Conservation (phyloP, 2,113 vertebrate species). For the Festucalex cinctus region DNA sequence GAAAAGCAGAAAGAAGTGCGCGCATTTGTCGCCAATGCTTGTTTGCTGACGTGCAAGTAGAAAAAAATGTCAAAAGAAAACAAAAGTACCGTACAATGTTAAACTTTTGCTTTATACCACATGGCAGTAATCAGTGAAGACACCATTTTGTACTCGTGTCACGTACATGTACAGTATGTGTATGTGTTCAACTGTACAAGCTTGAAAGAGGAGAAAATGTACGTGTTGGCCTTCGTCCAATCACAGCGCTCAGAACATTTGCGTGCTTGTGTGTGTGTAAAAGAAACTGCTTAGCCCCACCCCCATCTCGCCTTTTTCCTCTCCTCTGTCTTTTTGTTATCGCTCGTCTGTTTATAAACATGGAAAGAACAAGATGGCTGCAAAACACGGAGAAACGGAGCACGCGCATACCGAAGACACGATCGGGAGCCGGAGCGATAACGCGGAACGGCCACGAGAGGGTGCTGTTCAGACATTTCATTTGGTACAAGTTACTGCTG, state of each 20-base stretch:
- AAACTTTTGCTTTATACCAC: too few relatives aligned
- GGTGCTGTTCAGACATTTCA: conserved; percentile 8
- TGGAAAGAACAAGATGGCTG: conserved; percentile 72
- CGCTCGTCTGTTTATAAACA: conserved; percentile 78
- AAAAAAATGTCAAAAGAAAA: background rate
- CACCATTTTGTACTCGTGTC: background rate
- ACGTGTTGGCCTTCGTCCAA: background rate
- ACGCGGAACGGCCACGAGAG: conserved; percentile 25
- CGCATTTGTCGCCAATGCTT: background rate
- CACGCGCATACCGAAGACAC: conserved; percentile 12
- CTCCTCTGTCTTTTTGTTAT: conserved; percentile 26
- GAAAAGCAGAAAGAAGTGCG: background rate
- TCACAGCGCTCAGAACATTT: conserved; percentile 21
- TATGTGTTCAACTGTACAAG: background rate
- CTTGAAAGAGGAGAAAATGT: background rate
- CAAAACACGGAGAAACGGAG: conserved; percentile 65
- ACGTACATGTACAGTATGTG: background rate
- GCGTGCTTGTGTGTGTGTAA: conserved; percentile 20
- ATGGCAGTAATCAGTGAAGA: too few relatives aligned
- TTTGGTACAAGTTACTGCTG: background rate
- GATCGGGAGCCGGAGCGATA: background rate
- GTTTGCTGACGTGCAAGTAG: background rate
- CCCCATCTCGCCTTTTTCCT: background rate
- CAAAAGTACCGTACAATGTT: too few relatives aligned
- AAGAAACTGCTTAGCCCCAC: conserved; percentile 28